These are phyloP conservation scores for Hylaeus volcanicus DNA, from an alignment of 1,140 invertebrate species.

Conservation along the genomic window DNA sequence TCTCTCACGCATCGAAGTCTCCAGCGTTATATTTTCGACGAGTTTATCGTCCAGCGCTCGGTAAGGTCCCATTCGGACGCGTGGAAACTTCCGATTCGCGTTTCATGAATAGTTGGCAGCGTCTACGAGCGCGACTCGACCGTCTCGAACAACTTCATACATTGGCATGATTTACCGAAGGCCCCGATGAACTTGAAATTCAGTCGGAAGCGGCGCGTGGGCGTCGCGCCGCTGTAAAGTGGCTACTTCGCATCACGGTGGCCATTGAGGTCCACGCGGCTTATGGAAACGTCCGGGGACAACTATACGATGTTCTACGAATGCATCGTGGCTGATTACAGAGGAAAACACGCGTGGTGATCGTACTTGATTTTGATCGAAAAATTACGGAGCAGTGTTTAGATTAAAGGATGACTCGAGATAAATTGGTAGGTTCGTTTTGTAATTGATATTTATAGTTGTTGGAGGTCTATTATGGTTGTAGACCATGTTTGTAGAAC, in stretches of 20 bases:
- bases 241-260: conserved; percentile 55
- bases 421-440: no score
- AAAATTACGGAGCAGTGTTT: no score
- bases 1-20: not conserved
- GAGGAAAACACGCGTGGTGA: no score
- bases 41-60: not conserved
- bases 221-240: conserved; percentile 39
- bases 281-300: conserved; percentile 2
- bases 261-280: conserved; percentile 31
- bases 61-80: not conserved
- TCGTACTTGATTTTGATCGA: not conserved
- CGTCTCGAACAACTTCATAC: conserved; percentile 34
- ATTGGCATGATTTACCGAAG: conserved; percentile 50
- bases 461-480: no score
- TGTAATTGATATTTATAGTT: no score
- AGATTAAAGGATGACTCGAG: no score
- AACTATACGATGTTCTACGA: not conserved
- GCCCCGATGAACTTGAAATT: conserved; percentile 58
- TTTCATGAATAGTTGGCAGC: not conserved
- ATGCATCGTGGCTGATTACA: not conserved
- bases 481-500: no score
- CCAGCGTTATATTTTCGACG: not conserved
- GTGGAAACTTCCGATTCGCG: not conserved
- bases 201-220: conserved; percentile 51
- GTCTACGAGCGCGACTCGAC: not conserved